Evolutionary conservation across 2,113 vertebrate genomes (phyloP).

Genomic region (Rousettus leschenaultii): DNA sequence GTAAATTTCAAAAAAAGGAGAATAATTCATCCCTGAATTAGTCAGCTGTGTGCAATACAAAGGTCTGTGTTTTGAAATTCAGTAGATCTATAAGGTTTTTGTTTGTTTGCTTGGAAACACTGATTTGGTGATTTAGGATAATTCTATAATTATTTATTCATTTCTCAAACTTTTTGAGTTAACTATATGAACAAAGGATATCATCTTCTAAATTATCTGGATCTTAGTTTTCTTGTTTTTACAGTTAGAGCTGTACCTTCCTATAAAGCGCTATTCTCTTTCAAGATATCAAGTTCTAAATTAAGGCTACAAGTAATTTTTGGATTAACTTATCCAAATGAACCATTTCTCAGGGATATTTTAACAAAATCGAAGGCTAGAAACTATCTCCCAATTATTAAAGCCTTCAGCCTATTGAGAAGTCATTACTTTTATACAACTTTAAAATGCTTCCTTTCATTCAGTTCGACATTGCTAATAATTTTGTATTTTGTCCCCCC

Average conservation of each 20-base stretch:
- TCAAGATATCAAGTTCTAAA: not conserved
- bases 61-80: not conserved
- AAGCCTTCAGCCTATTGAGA: slow-evolving; percentile 25
- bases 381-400: slow-evolving; percentile 14
- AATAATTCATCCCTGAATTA: not conserved
- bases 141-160: not conserved
- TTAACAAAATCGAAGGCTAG: slow-evolving; percentile 40
- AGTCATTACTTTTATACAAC: slow-evolving; percentile 54
- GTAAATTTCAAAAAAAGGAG: not conserved
- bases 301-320: slow-evolving; percentile 32
- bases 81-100: not conserved
- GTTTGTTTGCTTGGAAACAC: not conserved
- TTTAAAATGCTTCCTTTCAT: slow-evolving; percentile 29
- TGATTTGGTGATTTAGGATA: not conserved
- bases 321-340: not conserved
- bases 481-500: slow-evolving; percentile 11
- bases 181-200: not conserved
- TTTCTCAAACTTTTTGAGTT: not conserved
- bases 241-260: not conserved
- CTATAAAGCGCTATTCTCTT: not conserved
- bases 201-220: not conserved
- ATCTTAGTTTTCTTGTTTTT: not conserved
- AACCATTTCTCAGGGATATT: slow-evolving; percentile 35
- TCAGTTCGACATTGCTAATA: slow-evolving; percentile 51
- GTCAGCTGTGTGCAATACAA: not conserved